Evolutionary conservation across 1,140 invertebrate genomes (phyloP).

Genomic region (Leptinotarsa lineolata): DNA sequence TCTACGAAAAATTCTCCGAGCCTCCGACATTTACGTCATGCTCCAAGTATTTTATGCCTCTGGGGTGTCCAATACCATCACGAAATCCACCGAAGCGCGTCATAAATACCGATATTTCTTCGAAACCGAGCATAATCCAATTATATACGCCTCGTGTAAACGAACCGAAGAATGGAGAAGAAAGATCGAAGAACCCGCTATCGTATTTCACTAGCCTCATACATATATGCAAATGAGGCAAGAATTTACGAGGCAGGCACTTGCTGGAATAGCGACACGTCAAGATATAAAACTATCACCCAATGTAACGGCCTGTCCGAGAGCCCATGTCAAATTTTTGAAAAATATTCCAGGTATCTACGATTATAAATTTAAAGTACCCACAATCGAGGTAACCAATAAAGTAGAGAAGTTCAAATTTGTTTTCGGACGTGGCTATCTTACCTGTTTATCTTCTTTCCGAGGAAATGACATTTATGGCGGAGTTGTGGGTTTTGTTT

Average conservation of each 20-base stretch:
- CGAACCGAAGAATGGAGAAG: background rate
- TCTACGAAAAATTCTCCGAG: no score
- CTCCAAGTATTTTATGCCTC: background rate
- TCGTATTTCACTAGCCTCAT: slow-evolving; percentile 18
- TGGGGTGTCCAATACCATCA: background rate
- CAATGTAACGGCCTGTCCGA: slow-evolving; percentile 47
- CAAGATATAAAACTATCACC: slow-evolving; percentile 49
- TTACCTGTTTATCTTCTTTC: slow-evolving; percentile 8
- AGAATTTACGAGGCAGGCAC: slow-evolving; percentile 39
- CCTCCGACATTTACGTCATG: background rate
- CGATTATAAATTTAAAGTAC: slow-evolving; percentile 40
- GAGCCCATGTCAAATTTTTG: slow-evolving; percentile 31
- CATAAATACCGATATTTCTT: background rate
- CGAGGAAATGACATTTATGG: slow-evolving; percentile 20
- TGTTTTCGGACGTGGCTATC: background rate
- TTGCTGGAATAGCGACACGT: slow-evolving; percentile 44
- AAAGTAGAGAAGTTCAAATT: slow-evolving; percentile 15
- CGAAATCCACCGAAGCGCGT: background rate
- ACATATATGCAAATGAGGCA: slow-evolving; percentile 41
- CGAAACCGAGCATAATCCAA: slow-evolving; percentile 26
- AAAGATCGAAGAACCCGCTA: slow-evolving; percentile 4
- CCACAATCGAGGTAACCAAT: slow-evolving; percentile 13
- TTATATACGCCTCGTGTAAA: slow-evolving; percentile 32
- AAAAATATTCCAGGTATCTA: slow-evolving; percentile 26
- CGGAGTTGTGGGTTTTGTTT: slow-evolving; percentile 26